Evolutionary conservation across 2,113 vertebrate genomes (phyloP).

Genomic region (Hypocryptadius cinnamomeus): DNA sequence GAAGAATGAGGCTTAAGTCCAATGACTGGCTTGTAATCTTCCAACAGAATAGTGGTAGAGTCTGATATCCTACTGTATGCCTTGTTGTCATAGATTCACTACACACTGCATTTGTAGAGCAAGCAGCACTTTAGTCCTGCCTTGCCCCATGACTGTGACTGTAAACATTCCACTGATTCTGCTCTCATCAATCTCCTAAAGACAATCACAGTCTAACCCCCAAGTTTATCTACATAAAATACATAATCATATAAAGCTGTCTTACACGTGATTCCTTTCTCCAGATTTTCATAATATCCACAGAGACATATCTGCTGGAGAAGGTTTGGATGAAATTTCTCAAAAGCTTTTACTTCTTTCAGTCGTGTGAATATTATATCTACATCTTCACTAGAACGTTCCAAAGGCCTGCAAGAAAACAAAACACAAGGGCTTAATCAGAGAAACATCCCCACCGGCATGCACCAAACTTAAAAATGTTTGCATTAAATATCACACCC

Average conservation of each 20-base stretch:
- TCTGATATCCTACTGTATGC: not conserved
- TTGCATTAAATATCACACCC: not conserved
- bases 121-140: not conserved
- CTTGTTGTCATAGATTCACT: not conserved
- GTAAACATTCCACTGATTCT: not conserved
- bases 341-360: conserved; percentile 92
- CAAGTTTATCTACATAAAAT: not conserved
- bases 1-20: not conserved
- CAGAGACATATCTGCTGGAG: conserved; percentile 94
- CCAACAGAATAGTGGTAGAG: not conserved
- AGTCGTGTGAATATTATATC: conserved; percentile 92
- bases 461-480: not conserved
- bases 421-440: not conserved
- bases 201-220: not conserved
- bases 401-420: conserved; percentile 78
- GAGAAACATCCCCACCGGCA: not conserved
- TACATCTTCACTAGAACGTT: conserved; percentile 92
- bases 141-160: not conserved
- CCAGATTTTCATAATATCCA: conserved; percentile 92
- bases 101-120: not conserved
- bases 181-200: not conserved
- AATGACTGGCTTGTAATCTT: not conserved
- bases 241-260: not conserved
- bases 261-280: conserved; percentile 94
- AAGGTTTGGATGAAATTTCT: conserved; percentile 89